A percentile compares a stretch with the other conserved stretches of the same genome.
phyloP scores from a whole-genome alignment of 2,797 vertebrate genomes.

The Megaceryle alcyon region DNA sequence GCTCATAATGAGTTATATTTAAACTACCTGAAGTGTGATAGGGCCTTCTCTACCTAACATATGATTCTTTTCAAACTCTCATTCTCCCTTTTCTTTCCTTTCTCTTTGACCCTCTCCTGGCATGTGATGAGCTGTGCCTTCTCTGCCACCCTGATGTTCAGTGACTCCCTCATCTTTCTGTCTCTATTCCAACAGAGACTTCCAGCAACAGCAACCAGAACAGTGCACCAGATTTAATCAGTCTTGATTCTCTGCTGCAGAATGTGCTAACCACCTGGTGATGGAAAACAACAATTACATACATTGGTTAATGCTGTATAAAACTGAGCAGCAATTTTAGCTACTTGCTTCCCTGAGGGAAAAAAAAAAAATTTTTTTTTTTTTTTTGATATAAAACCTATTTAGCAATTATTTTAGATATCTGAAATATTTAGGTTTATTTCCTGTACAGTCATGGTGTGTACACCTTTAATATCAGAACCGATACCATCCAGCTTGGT shows the following conservation, averaged over 20 bases:
- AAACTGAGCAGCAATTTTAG: neutral
- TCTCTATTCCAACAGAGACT: neutral
- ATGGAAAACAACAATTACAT: neutral
- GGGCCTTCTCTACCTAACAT: neutral
- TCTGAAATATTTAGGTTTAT: neutral
- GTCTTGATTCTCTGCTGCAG: neutral
- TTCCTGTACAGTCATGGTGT: neutral
- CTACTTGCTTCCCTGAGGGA: neutral
- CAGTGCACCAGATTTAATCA: neutral
- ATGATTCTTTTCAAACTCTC: neutral
- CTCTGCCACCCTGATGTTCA: neutral
- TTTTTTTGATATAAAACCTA: neutral
- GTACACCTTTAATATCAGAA: conserved; percentile 51
- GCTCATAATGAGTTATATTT: conserved; percentile 1
- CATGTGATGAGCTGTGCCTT: neutral
- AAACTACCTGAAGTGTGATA: neutral
- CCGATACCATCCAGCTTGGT: conserved; percentile 15
- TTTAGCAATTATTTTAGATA: neutral
- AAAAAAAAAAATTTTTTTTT: neutral
- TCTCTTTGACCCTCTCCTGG: neutral
- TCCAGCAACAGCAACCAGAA: neutral
- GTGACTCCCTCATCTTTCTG: neutral
- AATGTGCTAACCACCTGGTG: neutral
- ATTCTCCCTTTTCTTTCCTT: neutral
- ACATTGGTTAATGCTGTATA: neutral